Percentiles rank a stretch among this genome's conserved stretches.
These are phyloP conservation scores for Xestobium rufovillosum DNA, from an alignment of 2,888 invertebrate genomes.

Conservation along the genomic window DNA sequence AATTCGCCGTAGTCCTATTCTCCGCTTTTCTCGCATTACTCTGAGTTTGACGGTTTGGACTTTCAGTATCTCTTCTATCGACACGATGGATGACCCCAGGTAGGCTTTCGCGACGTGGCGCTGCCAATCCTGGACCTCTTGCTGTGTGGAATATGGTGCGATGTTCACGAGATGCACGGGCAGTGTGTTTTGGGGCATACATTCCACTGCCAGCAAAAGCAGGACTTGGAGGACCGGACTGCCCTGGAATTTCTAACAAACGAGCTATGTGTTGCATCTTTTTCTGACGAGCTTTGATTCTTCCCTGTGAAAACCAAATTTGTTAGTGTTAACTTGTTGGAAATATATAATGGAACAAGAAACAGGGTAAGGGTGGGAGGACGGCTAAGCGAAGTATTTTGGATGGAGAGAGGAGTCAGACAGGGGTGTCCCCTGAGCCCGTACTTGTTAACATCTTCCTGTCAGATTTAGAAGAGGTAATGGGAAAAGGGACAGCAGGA, in stretches of 20 bases:
- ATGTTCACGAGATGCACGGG: constrained; percentile 34
- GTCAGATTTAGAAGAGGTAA: too few species aligned
- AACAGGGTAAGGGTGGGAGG: too few species aligned
- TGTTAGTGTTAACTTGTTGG: too few species aligned
- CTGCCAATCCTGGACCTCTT: constrained; percentile 42
- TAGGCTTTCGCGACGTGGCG: constrained; percentile 40
- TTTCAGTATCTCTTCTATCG: constrained; percentile 32
- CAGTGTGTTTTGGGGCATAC: constrained; percentile 33
- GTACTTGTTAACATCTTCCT: too few species aligned
- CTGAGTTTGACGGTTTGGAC: constrained; percentile 34
- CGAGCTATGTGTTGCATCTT: constrained; percentile 95
- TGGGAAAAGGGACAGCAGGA: too few species aligned
- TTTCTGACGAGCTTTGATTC: constrained; percentile 89
- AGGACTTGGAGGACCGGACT: constrained; percentile 44
- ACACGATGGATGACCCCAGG: constrained; percentile 39
- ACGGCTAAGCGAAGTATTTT: too few species aligned
- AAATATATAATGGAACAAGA: too few species aligned
- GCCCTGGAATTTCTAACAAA: constrained; percentile 74
- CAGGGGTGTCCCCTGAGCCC: too few species aligned
- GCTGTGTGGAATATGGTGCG: constrained; percentile 38
- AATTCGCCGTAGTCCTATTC: constrained; percentile 8
- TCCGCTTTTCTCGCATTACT: constrained; percentile 26
- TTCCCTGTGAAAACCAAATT: constrained; percentile 56
- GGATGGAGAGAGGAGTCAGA: too few species aligned
- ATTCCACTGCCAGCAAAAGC: constrained; percentile 42